phyloP scores from a whole-genome alignment of 2,113 vertebrate genomes.

The Sebastes schlegelii region DNA sequence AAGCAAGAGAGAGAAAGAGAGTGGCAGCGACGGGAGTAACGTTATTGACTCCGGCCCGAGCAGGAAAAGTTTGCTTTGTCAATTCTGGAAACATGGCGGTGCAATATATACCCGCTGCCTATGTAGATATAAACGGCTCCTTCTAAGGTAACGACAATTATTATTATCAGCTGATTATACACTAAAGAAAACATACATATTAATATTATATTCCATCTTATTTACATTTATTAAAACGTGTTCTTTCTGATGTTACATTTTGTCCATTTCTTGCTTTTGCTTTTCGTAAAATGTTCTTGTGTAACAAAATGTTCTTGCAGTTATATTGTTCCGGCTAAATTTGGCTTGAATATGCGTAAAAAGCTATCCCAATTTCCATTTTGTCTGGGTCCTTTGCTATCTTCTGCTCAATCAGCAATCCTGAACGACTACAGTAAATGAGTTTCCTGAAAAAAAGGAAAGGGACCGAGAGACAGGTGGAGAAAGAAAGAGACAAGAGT shows the following conservation, averaged over 20 bases:
- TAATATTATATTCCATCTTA: background rate
- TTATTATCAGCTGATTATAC: no score
- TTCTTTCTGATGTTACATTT: constrained; percentile 8
- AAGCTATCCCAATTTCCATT: constrained; percentile 19
- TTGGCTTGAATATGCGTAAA: constrained; percentile 1
- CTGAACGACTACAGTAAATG: constrained; percentile 78
- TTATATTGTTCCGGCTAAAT: background rate
- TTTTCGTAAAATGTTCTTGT: constrained; percentile 10
- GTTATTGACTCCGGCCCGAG: no score
- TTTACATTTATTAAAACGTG: background rate
- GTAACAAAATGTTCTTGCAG: background rate
- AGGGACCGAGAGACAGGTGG: constrained; percentile 6
- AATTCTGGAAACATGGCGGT: no score
- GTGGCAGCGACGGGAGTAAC: no score
- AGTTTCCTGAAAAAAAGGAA: constrained; percentile 78
- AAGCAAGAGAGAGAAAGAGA: no score
- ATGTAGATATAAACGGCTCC: no score
- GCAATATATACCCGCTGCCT: no score
- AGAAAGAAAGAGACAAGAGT: constrained; percentile 5
- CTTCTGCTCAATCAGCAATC: constrained; percentile 79
- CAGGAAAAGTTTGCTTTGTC: no score
- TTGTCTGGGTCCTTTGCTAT: constrained; percentile 68
- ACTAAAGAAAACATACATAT: no score
- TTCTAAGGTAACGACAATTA: no score
- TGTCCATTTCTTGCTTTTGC: constrained; percentile 6